Evolutionary conservation across 2,888 invertebrate genomes (phyloP).

Genomic region (Herminia tarsipennalis): DNA sequence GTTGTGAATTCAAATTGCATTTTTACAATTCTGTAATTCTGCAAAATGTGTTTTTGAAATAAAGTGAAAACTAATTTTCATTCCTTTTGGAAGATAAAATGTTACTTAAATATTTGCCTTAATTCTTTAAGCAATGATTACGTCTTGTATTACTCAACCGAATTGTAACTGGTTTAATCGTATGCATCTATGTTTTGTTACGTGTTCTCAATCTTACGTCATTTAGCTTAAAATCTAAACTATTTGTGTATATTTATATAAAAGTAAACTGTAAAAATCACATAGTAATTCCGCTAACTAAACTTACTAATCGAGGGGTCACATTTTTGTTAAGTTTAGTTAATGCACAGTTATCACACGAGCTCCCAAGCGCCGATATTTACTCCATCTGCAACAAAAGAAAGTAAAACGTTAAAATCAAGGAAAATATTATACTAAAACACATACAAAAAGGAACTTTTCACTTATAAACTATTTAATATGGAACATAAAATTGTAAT

Average conservation of each 20-base stretch:
- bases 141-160: slow-evolving; percentile 12
- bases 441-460: no score
- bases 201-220: slow-evolving; percentile 47
- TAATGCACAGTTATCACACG: slow-evolving; percentile 78
- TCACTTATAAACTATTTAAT: no score
- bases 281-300: slow-evolving; percentile 82
- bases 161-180: slow-evolving; percentile 29
- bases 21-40: no score
- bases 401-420: slow-evolving; percentile 34
- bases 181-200: slow-evolving; percentile 42
- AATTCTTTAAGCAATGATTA: slow-evolving; percentile 11
- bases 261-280: slow-evolving; percentile 74
- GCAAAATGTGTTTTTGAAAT: not conserved
- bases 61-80: not conserved
- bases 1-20: slow-evolving; percentile 9
- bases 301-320: slow-evolving; percentile 62
- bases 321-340: slow-evolving; percentile 55
- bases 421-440: not conserved
- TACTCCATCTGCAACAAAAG: slow-evolving; percentile 71
- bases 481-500: no score
- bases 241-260: slow-evolving; percentile 65
- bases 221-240: slow-evolving; percentile 52
- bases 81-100: slow-evolving; percentile 1
- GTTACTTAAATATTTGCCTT: slow-evolving; percentile 20
- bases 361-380: slow-evolving; percentile 46